Conservation (phyloP, 2,113 vertebrate genomes). For the human region DNA sequence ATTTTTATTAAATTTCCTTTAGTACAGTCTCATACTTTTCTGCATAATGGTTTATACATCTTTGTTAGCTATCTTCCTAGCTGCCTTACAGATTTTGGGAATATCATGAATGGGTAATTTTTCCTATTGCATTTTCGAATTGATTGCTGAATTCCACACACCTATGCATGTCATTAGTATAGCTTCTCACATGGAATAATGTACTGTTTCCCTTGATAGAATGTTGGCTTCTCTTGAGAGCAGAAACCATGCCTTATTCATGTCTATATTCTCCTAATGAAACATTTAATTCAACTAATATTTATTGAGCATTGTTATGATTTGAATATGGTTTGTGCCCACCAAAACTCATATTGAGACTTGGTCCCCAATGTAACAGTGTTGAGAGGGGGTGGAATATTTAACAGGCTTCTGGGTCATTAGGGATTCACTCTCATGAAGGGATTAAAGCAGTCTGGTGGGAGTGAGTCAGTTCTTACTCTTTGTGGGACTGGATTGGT, state of each 20-base stretch:
- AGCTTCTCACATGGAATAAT: background rate
- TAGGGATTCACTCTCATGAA: background rate
- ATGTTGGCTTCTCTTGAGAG: background rate
- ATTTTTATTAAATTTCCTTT: background rate
- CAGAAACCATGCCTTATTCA: background rate
- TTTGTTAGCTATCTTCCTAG: background rate
- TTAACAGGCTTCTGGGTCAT: background rate
- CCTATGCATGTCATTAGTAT: background rate
- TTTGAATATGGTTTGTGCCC: background rate
- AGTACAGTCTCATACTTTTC: background rate
- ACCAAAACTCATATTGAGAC: background rate
- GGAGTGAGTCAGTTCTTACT: background rate
- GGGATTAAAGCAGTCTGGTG: background rate
- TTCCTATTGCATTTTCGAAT: background rate
- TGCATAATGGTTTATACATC: background rate
- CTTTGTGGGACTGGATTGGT: background rate
- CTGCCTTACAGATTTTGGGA: background rate
- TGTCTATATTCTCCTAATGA: background rate
- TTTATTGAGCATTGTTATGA: background rate
- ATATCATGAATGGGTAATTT: background rate
- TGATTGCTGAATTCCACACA: background rate
- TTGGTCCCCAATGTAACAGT: background rate
- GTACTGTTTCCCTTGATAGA: background rate
- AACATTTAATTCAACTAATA: background rate
- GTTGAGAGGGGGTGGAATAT: background rate